Percentiles rank a stretch among this genome's conserved stretches.
phyloP scores from a whole-genome alignment of 2,797 vertebrate species.

The Darevskia nairensis region DNA sequence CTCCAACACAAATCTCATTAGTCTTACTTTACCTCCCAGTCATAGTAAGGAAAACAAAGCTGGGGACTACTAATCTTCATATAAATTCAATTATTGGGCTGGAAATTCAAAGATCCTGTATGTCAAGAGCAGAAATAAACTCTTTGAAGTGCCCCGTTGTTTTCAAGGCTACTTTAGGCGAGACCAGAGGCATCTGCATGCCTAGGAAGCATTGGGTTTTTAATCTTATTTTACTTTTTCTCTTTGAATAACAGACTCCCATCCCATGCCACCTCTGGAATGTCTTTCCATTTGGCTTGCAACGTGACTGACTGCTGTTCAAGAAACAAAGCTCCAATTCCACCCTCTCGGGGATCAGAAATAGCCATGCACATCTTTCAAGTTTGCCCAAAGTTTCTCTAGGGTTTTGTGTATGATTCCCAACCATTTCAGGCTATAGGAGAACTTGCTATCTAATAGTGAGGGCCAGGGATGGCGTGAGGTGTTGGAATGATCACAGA shows the following conservation, averaged over 20 bases:
- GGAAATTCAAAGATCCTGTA: conserved; percentile 9
- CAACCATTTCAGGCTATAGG: not conserved
- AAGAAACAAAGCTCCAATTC: not conserved
- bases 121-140: not conserved
- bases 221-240: not conserved
- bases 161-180: not conserved
- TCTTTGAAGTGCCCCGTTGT: conserved; percentile 15
- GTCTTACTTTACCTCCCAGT: conserved; percentile 35
- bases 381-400: not conserved
- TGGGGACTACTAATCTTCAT: conserved; percentile 37
- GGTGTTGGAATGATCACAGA: not conserved
- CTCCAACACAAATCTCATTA: conserved; percentile 47
- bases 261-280: not conserved
- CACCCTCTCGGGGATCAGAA: too few relatives aligned
- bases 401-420: not conserved
- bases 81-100: conserved; percentile 37
- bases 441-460: not conserved
- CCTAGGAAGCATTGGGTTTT: not conserved
- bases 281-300: not conserved
- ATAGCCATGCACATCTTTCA: not conserved
- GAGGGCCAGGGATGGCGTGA: not conserved
- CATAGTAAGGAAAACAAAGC: conserved; percentile 42
- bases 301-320: not conserved
- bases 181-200: not conserved
- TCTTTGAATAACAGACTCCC: not conserved